Percentiles rank a stretch among this genome's conserved stretches.
phyloP scores from a whole-genome alignment of 2,888 invertebrate genomes.

The Argyresthia goedartella region DNA sequence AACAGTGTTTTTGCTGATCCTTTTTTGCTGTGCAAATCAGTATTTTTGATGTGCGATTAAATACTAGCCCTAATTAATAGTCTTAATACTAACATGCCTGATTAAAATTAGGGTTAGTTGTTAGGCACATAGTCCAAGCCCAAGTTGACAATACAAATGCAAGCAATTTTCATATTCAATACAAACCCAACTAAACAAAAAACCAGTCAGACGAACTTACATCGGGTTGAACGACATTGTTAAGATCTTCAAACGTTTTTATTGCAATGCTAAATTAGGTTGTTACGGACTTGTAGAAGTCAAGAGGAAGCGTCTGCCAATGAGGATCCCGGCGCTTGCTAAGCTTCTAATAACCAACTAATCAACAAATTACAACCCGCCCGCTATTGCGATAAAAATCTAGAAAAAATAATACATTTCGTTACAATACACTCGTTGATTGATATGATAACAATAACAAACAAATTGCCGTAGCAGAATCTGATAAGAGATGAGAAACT shows the following conservation, averaged over 20 bases:
- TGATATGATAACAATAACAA: neutral
- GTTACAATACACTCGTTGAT: neutral
- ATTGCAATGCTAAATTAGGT: neutral
- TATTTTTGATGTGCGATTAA: no score
- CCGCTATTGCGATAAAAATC: neutral
- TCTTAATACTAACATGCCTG: no score
- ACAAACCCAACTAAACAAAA: neutral
- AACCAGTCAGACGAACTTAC: constrained; percentile 40
- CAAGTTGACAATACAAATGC: neutral
- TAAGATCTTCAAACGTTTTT: constrained; percentile 16
- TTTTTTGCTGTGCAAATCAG: no score
- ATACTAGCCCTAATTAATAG: no score
- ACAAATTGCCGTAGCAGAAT: constrained; percentile 6
- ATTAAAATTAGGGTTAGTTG: no score
- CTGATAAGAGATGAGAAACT: constrained; percentile 6
- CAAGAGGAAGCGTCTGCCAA: constrained; percentile 8
- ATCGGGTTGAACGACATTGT: constrained; percentile 61
- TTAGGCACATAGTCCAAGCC: neutral
- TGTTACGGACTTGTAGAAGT: constrained; percentile 13
- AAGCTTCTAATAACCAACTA: constrained; percentile 26
- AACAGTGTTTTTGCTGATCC: no score
- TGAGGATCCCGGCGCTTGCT: constrained; percentile 27
- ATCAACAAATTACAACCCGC: no score
- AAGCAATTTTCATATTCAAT: neutral
- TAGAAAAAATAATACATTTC: neutral